Evolutionary conservation across 2,888 invertebrate species (phyloP).

Genomic region (Metopia argyrocephala): DNA sequence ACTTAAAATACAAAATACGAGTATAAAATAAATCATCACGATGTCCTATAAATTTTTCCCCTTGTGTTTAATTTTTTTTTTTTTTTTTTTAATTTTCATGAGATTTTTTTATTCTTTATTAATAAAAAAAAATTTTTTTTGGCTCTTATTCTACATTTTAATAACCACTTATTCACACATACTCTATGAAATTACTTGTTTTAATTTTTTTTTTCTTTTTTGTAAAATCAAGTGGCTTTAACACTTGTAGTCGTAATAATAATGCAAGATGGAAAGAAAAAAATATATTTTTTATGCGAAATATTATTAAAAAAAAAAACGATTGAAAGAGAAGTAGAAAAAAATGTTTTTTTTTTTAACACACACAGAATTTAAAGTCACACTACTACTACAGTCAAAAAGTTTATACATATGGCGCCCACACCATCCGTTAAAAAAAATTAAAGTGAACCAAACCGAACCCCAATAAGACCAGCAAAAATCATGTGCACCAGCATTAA

Average conservation of each 20-base stretch:
- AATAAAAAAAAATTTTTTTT: constrained; percentile 24
- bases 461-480: constrained; percentile 49
- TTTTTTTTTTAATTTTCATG: neutral
- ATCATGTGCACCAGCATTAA: constrained; percentile 13
- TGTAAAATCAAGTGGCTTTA: constrained; percentile 57
- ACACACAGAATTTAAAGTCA: constrained; percentile 4
- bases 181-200: constrained; percentile 16
- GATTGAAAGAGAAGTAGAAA: constrained; percentile 25
- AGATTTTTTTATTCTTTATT: constrained; percentile 27
- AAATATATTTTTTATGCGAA: constrained; percentile 2
- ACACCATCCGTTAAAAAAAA: constrained; percentile 56
- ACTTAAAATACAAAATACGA: neutral
- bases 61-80: neutral
- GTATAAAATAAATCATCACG: neutral
- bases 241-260: constrained; percentile 49
- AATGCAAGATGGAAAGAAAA: constrained; percentile 25
- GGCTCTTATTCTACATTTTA: constrained; percentile 50
- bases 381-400: constrained; percentile 31
- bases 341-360: constrained; percentile 18
- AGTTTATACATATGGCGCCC: constrained; percentile 53
- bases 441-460: constrained; percentile 17
- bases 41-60: neutral
- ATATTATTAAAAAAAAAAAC: neutral
- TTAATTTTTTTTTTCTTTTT: constrained; percentile 30
- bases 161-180: constrained; percentile 61